Conservation (phyloP, 2,113 vertebrate genomes). For the Corythoichthys haematopterus region DNA sequence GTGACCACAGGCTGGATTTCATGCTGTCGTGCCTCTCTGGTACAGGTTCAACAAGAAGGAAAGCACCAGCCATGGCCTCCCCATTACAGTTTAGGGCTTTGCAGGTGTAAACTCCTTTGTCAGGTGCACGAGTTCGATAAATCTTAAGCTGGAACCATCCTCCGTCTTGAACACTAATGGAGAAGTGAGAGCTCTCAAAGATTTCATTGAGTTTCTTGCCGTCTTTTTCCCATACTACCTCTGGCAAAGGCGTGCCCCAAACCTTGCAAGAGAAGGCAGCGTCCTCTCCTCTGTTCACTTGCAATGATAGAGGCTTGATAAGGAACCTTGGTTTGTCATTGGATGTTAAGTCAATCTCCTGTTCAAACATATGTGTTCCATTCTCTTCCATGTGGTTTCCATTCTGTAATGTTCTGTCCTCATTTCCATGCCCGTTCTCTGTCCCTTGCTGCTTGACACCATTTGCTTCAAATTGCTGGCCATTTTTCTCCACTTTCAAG, state of each 20-base stretch:
- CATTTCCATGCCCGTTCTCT: conserved; percentile 45
- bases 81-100: conserved; percentile 74
- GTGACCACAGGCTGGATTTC: conserved; percentile 50
- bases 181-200: conserved; percentile 86
- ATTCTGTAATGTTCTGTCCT: conserved; percentile 29
- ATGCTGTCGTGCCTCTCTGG: conserved; percentile 37
- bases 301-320: conserved; percentile 76
- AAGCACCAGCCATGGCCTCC: conserved; percentile 78
- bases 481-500: conserved; percentile 77
- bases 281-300: conserved; percentile 79
- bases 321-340: conserved; percentile 74
- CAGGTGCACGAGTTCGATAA: conserved; percentile 73
- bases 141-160: conserved; percentile 83
- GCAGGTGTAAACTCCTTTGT: conserved; percentile 89
- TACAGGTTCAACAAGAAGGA: conserved; percentile 80
- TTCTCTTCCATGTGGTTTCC: conserved; percentile 17
- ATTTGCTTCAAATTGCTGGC: conserved; percentile 22
- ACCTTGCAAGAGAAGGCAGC: conserved; percentile 81
- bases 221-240: conserved; percentile 86
- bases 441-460: conserved; percentile 12
- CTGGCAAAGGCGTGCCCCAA: conserved; percentile 73
- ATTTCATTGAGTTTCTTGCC: conserved; percentile 82
- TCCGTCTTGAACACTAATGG: conserved; percentile 61
- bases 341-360: conserved; percentile 21
- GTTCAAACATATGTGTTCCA: conserved; percentile 10